phyloP scores from a whole-genome alignment of 2,888 invertebrate species.

The Agonopterix alstromeriana region DNA sequence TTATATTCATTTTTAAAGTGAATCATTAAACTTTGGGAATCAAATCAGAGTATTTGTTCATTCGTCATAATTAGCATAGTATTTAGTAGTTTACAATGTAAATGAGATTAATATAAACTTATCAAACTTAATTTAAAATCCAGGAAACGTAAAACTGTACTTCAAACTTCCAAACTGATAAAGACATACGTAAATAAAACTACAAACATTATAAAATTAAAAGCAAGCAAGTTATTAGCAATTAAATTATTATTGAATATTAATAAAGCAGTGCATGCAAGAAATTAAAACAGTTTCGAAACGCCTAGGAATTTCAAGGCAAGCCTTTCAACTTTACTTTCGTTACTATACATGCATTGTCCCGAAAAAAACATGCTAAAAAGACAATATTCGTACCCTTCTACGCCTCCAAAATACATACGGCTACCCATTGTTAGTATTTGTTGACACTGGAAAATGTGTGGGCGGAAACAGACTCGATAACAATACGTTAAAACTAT shows the following conservation, averaged over 20 bases:
- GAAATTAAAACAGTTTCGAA: slow-evolving; percentile 26
- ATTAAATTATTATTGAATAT: neutral
- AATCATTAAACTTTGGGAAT: too few relatives aligned
- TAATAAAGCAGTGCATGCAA: slow-evolving; percentile 2
- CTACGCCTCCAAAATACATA: slow-evolving; percentile 62
- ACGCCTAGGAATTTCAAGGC: slow-evolving; percentile 53
- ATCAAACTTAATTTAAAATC: too few relatives aligned
- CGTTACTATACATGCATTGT: slow-evolving; percentile 17
- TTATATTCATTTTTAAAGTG: too few relatives aligned
- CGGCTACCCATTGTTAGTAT: slow-evolving; percentile 20
- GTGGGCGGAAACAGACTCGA: slow-evolving; percentile 15
- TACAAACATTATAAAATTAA: neutral
- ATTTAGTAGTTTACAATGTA: too few relatives aligned
- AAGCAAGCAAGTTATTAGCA: neutral
- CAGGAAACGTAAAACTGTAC: too few relatives aligned
- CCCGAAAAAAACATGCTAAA: slow-evolving; percentile 8
- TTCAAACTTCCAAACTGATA: too few relatives aligned
- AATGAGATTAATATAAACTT: too few relatives aligned
- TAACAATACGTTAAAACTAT: slow-evolving; percentile 1
- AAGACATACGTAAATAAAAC: too few relatives aligned
- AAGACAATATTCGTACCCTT: slow-evolving; percentile 47
- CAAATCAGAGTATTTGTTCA: too few relatives aligned
- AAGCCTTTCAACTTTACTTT: slow-evolving; percentile 57
- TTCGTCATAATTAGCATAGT: too few relatives aligned
- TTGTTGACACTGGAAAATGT: slow-evolving; percentile 7